Conservation (phyloP, 2,113 vertebrate genomes). For the Dendropsophus ebraccatus region DNA sequence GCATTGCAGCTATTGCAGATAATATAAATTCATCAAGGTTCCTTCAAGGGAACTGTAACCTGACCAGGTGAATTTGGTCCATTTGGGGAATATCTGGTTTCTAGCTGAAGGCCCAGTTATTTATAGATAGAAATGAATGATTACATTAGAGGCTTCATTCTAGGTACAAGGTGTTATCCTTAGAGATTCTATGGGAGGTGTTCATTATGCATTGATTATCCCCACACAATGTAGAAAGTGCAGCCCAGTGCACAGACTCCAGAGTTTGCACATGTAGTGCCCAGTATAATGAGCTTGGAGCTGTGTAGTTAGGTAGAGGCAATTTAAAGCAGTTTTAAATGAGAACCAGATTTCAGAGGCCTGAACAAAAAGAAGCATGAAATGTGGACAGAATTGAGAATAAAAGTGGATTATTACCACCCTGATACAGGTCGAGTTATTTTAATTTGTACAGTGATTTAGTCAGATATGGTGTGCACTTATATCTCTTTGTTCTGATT, state of each 20-base stretch:
- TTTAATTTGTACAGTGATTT: constrained; percentile 67
- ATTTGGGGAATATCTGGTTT: constrained; percentile 14
- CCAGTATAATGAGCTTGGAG: constrained; percentile 56
- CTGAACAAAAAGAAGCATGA: constrained; percentile 17
- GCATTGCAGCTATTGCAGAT: background rate
- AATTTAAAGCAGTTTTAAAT: constrained; percentile 33
- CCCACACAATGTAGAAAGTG: constrained; percentile 5
- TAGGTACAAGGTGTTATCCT: constrained; percentile 1
- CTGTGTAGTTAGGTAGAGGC: constrained; percentile 19
- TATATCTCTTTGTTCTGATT: constrained; percentile 6
- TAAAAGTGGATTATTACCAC: constrained; percentile 56
- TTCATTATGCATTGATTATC: constrained; percentile 30
- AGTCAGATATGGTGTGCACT: constrained; percentile 35
- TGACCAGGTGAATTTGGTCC: background rate
- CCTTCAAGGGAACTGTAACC: background rate
- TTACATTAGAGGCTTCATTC: background rate
- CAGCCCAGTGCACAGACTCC: constrained; percentile 7
- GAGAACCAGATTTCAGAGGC: constrained; percentile 44
- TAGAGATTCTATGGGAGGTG: constrained; percentile 27
- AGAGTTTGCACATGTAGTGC: constrained; percentile 30
- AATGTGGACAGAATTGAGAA: constrained; percentile 56
- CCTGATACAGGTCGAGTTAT: constrained; percentile 64
- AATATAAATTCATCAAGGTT: background rate
- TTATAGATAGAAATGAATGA: constrained; percentile 5
- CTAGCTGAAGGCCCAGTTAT: background rate